Evolutionary conservation across 2,888 invertebrate species (phyloP), one percentile per base, ranked within the genome.

Genomic region (Disparrhopalites patrizii): DNA sequence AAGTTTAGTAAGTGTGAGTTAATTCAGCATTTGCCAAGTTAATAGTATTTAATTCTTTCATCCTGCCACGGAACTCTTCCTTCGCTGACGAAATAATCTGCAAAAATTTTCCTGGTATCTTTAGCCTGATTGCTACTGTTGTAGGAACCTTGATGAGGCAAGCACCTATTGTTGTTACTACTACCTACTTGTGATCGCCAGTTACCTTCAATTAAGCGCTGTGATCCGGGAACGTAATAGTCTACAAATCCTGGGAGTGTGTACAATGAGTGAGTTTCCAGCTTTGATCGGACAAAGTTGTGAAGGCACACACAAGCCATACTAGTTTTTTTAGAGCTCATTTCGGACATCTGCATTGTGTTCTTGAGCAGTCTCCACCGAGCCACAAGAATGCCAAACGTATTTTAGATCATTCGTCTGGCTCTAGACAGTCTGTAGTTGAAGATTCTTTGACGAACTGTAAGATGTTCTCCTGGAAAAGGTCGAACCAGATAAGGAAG

Each of bases 311-410:
- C 7, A 13, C 47, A 47, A 8, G 47, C 47, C 20, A 23, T 20
- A 20, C 20, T 47, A 23, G 23, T n/a, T 20, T 8, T 7, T 4
- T 23, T 25, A 23, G 47, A 27, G n/a, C 20, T 31, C 2, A 7
- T 4, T 23, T 15, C 33, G 36, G 3, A 27, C 1, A 67, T 66
- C 2, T 20, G 2, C 23, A 70, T 70, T 8, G 65, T 38, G 28
- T 20, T 50, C 7, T 20, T 33, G 36, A 69, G 67, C 10, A 68
- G 38, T 52, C 68, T 27, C 33, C 38, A 70, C 10, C 68, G 36
- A 0, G 63, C 20, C 1, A 65, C 65, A n/a, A 70, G n/a, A 36
- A 65, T 65, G 18, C 65, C 65, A 23, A 65, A 65, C 1, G 56
- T 27, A 27, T 65, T 65, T 40, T 65, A 57, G 27, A 58, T 36